These are phyloP conservation scores for Trachelus iudaicus DNA, from an alignment of 2,888 invertebrate species.

Conservation along the genomic window DNA sequence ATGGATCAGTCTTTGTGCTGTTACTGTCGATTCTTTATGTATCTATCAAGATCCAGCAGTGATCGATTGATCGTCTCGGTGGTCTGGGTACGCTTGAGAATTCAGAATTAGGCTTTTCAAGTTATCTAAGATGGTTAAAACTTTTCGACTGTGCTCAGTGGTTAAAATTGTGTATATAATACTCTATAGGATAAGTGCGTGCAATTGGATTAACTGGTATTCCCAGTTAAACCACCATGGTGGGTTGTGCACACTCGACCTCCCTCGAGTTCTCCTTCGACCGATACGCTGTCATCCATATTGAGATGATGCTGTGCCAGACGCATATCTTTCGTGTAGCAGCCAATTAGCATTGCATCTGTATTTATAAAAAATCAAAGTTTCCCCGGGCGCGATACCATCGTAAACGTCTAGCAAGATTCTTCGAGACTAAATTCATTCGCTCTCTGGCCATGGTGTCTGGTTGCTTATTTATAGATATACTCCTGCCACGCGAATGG, in stretches of 20 bases:
- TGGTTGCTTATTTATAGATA: slow-evolving; percentile 10
- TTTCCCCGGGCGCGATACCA: slow-evolving; percentile 24
- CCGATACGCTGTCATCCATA: neutral
- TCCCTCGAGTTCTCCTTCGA: neutral
- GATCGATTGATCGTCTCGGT: slow-evolving; percentile 33
- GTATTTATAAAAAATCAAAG: slow-evolving; percentile 53
- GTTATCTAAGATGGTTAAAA: neutral
- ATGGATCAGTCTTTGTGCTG: slow-evolving; percentile 36
- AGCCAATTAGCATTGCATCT: slow-evolving; percentile 51
- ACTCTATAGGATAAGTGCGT: neutral
- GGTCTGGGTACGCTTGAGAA: neutral
- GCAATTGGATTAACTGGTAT: neutral
- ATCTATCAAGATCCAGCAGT: slow-evolving; percentile 24
- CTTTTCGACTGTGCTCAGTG: neutral
- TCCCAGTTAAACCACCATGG: neutral
- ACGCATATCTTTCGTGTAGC: slow-evolving; percentile 18
- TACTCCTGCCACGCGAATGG: slow-evolving; percentile 14
- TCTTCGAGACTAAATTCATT: neutral
- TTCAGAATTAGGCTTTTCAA: neutral
- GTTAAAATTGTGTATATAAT: neutral
- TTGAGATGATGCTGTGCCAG: neutral
- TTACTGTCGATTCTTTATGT: slow-evolving; percentile 30
- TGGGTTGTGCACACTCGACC: neutral
- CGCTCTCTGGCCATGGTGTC: neutral
- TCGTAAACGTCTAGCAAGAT: slow-evolving; percentile 23